phyloP scores from a whole-genome alignment of 1,140 invertebrate species.

The Drosophila jambulina region DNA sequence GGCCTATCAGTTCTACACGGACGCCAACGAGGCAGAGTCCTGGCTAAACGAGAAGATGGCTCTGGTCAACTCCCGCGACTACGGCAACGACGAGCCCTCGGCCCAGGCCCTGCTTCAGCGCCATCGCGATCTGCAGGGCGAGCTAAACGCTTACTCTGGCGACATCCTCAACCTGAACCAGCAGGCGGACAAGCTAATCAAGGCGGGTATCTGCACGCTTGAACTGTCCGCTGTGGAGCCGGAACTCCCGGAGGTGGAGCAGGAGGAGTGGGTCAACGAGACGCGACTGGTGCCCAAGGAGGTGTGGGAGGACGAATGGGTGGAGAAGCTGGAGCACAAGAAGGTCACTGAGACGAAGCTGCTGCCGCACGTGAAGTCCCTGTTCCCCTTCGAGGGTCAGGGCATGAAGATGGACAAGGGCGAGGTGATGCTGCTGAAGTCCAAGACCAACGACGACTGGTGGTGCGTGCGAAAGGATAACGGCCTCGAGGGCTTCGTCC shows the following conservation, averaged over 20 bases:
- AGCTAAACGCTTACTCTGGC: conserved; percentile 95
- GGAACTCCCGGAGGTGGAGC: conserved; percentile 88
- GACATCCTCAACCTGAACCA: conserved; percentile 95
- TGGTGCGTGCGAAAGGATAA: conserved; percentile 98
- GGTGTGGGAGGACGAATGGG: conserved; percentile 95
- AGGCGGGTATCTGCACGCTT: conserved; percentile 91
- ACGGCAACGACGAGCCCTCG: conserved; percentile 95
- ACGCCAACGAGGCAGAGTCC: conserved; percentile 98
- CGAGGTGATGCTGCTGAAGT: conserved; percentile 95
- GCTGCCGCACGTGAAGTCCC: conserved; percentile 92
- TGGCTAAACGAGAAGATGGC: conserved; percentile 98
- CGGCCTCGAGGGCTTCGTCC: conserved; percentile 97
- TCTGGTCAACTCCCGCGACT: conserved; percentile 94
- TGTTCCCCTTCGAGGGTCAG: conserved; percentile 97
- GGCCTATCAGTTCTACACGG: conserved; percentile 97
- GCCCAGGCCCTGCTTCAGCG: conserved; percentile 94
- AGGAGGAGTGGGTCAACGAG: conserved; percentile 92
- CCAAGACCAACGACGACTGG: conserved; percentile 99
- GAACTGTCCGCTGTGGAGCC: conserved; percentile 90
- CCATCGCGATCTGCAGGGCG: conserved; percentile 95
- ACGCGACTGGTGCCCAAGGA: conserved; percentile 94
- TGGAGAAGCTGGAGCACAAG: conserved; percentile 93
- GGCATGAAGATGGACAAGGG: conserved; percentile 97
- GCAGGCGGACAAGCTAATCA: conserved; percentile 93
- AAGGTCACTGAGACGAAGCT: conserved; percentile 94